phyloP scores from a whole-genome alignment of 2,113 vertebrate genomes.

The Sturnira hondurensis region DNA sequence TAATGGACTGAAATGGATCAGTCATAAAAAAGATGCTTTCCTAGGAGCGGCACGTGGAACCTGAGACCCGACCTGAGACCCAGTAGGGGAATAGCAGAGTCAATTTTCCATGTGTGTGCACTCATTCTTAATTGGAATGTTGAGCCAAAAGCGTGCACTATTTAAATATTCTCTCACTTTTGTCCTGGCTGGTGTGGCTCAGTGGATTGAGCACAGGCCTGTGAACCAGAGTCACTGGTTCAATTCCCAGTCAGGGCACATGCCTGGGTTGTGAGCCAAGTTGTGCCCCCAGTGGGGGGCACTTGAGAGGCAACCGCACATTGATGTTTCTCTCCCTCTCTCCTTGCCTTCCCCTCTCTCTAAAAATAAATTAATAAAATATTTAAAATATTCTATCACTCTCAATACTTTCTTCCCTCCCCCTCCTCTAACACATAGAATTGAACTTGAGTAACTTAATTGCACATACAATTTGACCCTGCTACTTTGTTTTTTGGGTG shows the following conservation, averaged over 20 bases:
- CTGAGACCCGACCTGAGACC: not conserved
- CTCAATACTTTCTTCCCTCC: not conserved
- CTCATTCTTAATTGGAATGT: not conserved
- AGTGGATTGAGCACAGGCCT: no score
- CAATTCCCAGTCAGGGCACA: no score
- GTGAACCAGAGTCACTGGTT: no score
- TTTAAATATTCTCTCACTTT: not conserved
- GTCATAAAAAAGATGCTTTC: not conserved
- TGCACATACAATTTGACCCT: not conserved
- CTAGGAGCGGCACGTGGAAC: not conserved
- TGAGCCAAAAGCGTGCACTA: not conserved
- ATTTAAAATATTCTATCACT: not conserved
- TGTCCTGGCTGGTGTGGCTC: no score
- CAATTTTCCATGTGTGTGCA: not conserved
- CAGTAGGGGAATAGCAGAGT: not conserved
- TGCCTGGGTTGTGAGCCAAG: no score
- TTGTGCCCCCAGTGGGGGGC: no score
- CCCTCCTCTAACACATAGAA: not conserved
- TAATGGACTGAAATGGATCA: not conserved
- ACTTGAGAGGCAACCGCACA: no score
- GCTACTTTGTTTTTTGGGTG: not conserved
- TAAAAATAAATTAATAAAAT: no score
- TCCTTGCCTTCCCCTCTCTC: no score
- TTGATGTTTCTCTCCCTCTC: no score
- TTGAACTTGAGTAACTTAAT: conserved; percentile 1